A percentile compares a stretch with the other conserved stretches of the same genome.
Conservation (phyloP, 2,888 invertebrate species). For the Ganaspis brasiliensis region DNA sequence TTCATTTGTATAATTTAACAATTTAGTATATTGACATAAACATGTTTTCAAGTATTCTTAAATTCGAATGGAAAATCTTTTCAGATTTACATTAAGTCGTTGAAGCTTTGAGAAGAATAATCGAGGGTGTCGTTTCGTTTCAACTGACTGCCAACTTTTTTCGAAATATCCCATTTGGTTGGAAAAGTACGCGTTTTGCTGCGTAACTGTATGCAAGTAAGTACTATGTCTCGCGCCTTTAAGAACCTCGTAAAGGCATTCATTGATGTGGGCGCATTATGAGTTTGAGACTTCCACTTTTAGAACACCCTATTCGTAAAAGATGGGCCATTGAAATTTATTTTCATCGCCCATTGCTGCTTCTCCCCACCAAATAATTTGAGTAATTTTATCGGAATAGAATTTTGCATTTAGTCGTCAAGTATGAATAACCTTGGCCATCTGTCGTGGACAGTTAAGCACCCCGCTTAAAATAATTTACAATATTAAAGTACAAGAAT, state of each 20-base stretch:
- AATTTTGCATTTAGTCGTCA: too few relatives aligned
- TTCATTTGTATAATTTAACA: too few relatives aligned
- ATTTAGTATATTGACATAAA: too few relatives aligned
- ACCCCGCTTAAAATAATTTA: too few relatives aligned
- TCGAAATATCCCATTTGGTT: slow-evolving; percentile 27
- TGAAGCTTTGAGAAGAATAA: slow-evolving; percentile 25
- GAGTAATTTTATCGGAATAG: slow-evolving; percentile 8
- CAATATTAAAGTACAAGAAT: too few relatives aligned
- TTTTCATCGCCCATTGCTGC: slow-evolving; percentile 17
- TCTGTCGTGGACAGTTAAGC: too few relatives aligned
- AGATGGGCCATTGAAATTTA: slow-evolving; percentile 28
- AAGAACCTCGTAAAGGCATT: slow-evolving; percentile 39
- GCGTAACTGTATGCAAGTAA: slow-evolving; percentile 41
- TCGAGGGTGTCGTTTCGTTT: slow-evolving; percentile 30
- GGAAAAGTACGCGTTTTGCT: slow-evolving; percentile 26
- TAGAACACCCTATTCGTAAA: slow-evolving; percentile 26
- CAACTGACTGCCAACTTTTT: slow-evolving; percentile 34
- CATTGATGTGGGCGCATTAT: slow-evolving; percentile 36
- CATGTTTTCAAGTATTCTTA: background rate
- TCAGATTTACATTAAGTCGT: slow-evolving; percentile 37
- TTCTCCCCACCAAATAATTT: background rate
- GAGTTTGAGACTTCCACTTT: slow-evolving; percentile 24
- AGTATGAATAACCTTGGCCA: too few relatives aligned
- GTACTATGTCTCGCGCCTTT: slow-evolving; percentile 40
- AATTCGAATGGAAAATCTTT: background rate